Evolutionary conservation across 2,888 invertebrate genomes (phyloP).

Genomic region (Himalopsyche kuldschensis): DNA sequence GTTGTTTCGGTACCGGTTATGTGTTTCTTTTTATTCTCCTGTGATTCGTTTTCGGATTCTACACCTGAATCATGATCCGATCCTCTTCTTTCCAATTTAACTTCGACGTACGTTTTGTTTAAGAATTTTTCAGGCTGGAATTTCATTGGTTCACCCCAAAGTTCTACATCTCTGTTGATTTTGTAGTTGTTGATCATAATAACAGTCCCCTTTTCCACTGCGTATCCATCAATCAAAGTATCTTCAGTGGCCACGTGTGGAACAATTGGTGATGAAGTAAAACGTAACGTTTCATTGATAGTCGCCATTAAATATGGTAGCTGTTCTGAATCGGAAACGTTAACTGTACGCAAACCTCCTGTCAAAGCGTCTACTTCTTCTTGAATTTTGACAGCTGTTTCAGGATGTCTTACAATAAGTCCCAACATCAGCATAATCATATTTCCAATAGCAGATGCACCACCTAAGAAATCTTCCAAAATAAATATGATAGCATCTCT

Average conservation of each 20-base stretch:
- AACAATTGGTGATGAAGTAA: slow-evolving; percentile 84
- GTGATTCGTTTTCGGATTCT: slow-evolving; percentile 54
- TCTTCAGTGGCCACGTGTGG: slow-evolving; percentile 85
- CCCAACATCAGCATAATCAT: slow-evolving; percentile 76
- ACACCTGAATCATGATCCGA: slow-evolving; percentile 62
- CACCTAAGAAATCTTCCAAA: slow-evolving; percentile 85
- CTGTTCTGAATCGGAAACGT: slow-evolving; percentile 65
- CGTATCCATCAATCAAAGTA: slow-evolving; percentile 70
- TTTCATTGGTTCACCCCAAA: slow-evolving; percentile 72
- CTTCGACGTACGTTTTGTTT: slow-evolving; percentile 48
- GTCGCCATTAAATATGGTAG: slow-evolving; percentile 84
- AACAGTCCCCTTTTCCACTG: slow-evolving; percentile 75
- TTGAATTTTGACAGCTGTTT: slow-evolving; percentile 66
- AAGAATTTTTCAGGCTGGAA: slow-evolving; percentile 80
- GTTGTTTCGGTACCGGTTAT: not conserved
- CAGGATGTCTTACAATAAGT: slow-evolving; percentile 67
- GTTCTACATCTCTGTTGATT: slow-evolving; percentile 70
- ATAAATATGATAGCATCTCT: slow-evolving; percentile 80
- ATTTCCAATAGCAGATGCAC: slow-evolving; percentile 86
- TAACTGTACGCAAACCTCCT: slow-evolving; percentile 59
- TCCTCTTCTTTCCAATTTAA: slow-evolving; percentile 46
- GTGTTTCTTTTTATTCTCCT: not conserved
- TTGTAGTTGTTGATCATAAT: slow-evolving; percentile 84
- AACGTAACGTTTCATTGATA: slow-evolving; percentile 76
- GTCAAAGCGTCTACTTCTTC: slow-evolving; percentile 68